Evolutionary conservation across 2,888 invertebrate species (phyloP), one percentile per base, ranked within the genome.

Genomic region (Platyscelio sp.): DNA sequence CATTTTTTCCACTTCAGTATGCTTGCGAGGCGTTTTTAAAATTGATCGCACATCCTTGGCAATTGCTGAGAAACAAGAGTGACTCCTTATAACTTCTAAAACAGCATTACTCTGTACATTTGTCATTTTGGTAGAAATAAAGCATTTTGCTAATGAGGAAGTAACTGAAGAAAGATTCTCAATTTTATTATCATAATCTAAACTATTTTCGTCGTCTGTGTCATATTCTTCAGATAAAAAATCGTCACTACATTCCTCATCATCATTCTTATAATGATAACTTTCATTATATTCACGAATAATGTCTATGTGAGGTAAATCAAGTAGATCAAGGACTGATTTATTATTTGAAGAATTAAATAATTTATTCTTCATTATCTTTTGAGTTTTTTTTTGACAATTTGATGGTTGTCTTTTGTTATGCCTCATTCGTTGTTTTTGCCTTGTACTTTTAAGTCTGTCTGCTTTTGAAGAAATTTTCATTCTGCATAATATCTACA

Each of bases 31-130:
- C 4, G 68, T 68, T 54, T 68, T 68, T 18, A 68, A 54, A 46
- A 26, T 15, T 24, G 63, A 15, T 18, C 63, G 38, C 1, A 46
- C 43, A 27, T 63, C 63, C 27, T 9, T 26, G 0, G 1, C 15
- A 6, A 51, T 38, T n/a, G n/a, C 11, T 13, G 68, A 68, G 38
- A 68, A 68, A 38, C 68, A 68, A 11, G 2, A 4, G 24, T 68
- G 68, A 15, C 38, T 38, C n/a, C 27, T 26, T 20, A 70, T 24
- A 24, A 38, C 13, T 33, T 54, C 22, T 15, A 70, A 27, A 0
- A 70, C n/a, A 1, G 1, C 54, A 58, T 71, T 71, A 20, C 71
- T 15, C 38, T 71, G 71, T 4, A 20, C 43, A 43, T 58, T 18
- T 1, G 3, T 70, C 70, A 70, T 70, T 6, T 56, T 27, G 1